phyloP scores from a whole-genome alignment of 2,113 vertebrate genomes.

The Eptesicus fuscus region DNA sequence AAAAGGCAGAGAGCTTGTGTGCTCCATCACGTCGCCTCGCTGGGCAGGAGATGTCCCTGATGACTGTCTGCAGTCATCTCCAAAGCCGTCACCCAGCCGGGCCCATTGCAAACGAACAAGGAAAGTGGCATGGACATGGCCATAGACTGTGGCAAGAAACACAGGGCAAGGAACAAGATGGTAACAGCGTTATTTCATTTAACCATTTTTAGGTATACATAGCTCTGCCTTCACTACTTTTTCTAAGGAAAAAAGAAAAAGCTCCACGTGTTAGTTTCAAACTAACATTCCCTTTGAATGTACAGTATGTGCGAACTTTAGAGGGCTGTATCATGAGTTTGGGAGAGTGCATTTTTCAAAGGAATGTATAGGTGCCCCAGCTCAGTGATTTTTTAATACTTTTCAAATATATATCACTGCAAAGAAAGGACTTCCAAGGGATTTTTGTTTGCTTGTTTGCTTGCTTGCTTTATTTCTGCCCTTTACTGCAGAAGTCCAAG shows the following conservation, averaged over 20 bases:
- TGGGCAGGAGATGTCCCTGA: neutral
- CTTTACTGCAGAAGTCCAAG: neutral
- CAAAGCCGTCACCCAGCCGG: neutral
- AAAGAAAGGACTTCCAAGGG: neutral
- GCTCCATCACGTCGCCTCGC: neutral
- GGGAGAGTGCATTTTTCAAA: neutral
- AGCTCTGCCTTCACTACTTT: neutral
- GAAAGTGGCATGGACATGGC: neutral
- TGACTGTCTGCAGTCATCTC: neutral
- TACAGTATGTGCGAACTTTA: neutral
- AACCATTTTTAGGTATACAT: neutral
- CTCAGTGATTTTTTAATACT: neutral
- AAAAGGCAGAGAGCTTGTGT: neutral
- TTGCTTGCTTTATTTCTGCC: neutral
- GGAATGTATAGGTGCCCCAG: neutral
- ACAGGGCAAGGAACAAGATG: rapidly evolving
- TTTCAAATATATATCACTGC: neutral
- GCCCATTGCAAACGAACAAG: neutral
- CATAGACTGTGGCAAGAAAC: neutral
- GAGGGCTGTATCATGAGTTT: neutral
- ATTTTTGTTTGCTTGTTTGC: neutral
- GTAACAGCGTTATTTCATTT: neutral
- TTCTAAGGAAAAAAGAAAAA: neutral
- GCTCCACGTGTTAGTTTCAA: neutral
- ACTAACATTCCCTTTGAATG: neutral